Evolutionary conservation across 2,797 vertebrate species (phyloP), one percentile per base, ranked within the genome.

Genomic region (Enteromius mattozi): DNA sequence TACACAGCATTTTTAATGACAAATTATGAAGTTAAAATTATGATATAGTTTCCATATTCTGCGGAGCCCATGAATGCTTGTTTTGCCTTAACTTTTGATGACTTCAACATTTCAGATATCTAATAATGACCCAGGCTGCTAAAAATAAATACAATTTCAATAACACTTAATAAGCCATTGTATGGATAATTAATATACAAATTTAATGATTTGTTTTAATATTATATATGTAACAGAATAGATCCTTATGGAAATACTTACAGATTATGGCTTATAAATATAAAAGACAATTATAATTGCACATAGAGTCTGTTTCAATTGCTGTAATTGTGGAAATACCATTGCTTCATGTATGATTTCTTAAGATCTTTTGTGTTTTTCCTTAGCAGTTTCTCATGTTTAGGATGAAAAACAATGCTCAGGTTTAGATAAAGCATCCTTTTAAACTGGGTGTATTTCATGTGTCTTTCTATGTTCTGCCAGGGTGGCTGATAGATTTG

Each of bases 401-500:
- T 4, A 3, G 59, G 69, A 35, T 47, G 56, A 63, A 49, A 13
- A 40, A 40, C 19, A 54, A 21, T 6, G 40, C 40, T 74, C 42
- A 59, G 42, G 40, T 71, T 63, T 71, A 72, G 69, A 59, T 74
- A 16, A 45, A 72, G 72, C 9, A 2, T 49, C 14, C 40, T 17
- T 45, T 19, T 63, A 24, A 47, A 35, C 30, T 16, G 45, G 13
- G 59, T 82, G 70, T 66, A 37, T 70, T 37, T 40, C 14, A 37
- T 27, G 30, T 49, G 61, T 72, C 17, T 27, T 61, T 77, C 72
- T 56, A 17, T 83, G 61, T 83, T 17, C 33, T 30, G 33, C 24
- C 66, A 33, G 74, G 74, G 61, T 42, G 7, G 63, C 61, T 83
- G 63, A 78, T 70, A 78, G 75, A 78, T 79, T 69, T 79, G 27